Conservation (phyloP, 2,113 vertebrate species). For the Rhinoptilus africanus region DNA sequence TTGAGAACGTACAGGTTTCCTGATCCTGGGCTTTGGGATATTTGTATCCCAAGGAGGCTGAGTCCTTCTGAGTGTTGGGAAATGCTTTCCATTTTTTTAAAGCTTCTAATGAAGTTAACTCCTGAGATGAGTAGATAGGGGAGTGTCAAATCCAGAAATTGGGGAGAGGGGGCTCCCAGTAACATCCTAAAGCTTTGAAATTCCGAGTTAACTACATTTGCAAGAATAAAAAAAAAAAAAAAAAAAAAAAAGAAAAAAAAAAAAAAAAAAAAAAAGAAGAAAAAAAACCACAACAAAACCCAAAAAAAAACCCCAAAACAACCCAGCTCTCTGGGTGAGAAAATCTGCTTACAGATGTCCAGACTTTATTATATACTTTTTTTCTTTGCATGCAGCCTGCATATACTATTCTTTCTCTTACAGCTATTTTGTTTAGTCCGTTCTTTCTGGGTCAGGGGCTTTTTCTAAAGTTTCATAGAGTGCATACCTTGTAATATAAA, state of each 20-base stretch:
- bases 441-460: background rate
- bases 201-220: background rate
- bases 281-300: no score
- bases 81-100: background rate
- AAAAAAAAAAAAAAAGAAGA: no score
- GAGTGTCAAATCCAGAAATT: background rate
- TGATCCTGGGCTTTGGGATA: background rate
- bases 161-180: accelerated
- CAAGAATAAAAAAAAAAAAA: no score
- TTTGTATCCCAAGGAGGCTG: background rate
- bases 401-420: background rate
- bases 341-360: background rate
- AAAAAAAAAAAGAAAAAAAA: no score
- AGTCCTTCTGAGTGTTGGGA: background rate
- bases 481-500: background rate
- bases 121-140: background rate
- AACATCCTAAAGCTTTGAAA: background rate
- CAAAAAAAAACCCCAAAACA: background rate
- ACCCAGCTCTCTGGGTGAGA: background rate
- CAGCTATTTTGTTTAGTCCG: background rate
- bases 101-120: background rate
- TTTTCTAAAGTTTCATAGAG: constrained; percentile 2
- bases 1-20: background rate
- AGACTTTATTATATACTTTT: background rate
- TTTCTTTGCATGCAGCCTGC: background rate